phyloP scores from a whole-genome alignment of 2,888 invertebrate genomes.

The Kryphioiulus occultus region DNA sequence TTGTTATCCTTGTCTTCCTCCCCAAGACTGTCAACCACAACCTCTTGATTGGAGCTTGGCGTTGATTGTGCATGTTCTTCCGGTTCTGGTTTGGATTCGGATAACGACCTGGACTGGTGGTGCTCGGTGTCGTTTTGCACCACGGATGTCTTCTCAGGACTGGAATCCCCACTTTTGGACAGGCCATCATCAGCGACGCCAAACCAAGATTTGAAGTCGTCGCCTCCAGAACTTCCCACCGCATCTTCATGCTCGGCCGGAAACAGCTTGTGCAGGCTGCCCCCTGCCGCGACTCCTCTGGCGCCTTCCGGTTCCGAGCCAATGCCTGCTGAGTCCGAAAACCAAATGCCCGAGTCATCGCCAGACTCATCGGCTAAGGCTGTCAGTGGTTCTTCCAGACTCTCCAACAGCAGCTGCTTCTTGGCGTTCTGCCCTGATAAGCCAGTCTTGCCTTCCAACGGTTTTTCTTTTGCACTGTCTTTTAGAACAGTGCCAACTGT shows the following conservation, averaged over 20 bases:
- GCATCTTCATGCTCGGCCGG: not conserved
- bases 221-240: not conserved
- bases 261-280: not conserved
- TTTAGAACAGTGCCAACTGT: not conserved
- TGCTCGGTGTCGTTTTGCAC: slow-evolving; percentile 15
- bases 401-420: slow-evolving; percentile 18
- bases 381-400: not conserved
- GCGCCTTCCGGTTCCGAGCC: not conserved
- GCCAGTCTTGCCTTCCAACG: not conserved
- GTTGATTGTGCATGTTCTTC: not conserved
- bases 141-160: not conserved
- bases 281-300: not conserved
- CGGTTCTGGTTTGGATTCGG: not conserved
- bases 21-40: not conserved
- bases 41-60: not conserved
- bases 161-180: slow-evolving; percentile 9
- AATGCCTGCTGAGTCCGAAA: slow-evolving; percentile 44
- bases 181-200: slow-evolving; percentile 3
- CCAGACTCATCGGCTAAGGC: slow-evolving; percentile 50
- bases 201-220: slow-evolving; percentile 38
- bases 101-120: not conserved
- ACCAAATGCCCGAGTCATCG: slow-evolving; percentile 50
- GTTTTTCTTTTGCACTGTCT: not conserved
- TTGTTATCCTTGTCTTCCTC: not conserved
- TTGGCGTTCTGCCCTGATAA: slow-evolving; percentile 2